phyloP scores from a whole-genome alignment of 2,888 invertebrate species.

The Melitaea athalia region DNA sequence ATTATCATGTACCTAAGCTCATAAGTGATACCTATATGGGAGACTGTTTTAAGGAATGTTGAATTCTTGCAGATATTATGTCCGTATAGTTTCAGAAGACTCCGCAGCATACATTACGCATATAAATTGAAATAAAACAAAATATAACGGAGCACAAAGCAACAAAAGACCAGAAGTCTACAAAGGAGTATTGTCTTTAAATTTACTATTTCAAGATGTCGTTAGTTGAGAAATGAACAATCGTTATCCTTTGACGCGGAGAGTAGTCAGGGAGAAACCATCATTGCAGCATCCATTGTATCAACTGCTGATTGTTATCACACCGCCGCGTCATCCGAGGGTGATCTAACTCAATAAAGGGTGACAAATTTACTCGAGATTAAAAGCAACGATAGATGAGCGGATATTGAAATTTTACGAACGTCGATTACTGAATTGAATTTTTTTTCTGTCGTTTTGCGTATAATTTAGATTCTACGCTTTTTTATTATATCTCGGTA shows the following conservation, averaged over 20 bases:
- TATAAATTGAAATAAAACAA: conserved; percentile 1
- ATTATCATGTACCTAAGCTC: too few species aligned
- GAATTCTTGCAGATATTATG: not conserved
- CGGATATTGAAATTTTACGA: conserved; percentile 58
- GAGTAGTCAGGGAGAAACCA: conserved; percentile 4
- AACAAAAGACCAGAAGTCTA: conserved; percentile 8
- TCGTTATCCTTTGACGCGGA: conserved; percentile 7
- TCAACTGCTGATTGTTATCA: conserved; percentile 33
- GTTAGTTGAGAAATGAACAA: conserved; percentile 5
- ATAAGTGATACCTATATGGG: too few species aligned
- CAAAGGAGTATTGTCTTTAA: conserved; percentile 30
- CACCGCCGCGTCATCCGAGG: conserved; percentile 23
- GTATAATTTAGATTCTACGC: not conserved
- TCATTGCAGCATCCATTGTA: conserved; percentile 14
- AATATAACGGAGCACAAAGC: conserved; percentile 5
- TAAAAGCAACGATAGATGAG: conserved; percentile 52
- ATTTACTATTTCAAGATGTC: conserved; percentile 27
- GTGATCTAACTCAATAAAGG: conserved; percentile 42
- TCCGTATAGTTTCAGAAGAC: not conserved
- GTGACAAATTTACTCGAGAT: conserved; percentile 60
- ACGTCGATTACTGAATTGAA: not conserved
- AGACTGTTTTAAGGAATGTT: not conserved
- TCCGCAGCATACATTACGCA: not conserved
- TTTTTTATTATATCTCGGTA: too few species aligned
- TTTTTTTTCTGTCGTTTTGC: conserved; percentile 2